Evolutionary conservation across 2,888 invertebrate species (phyloP), one percentile per base, ranked within the genome.

Genomic region (Drosophila seclusa): DNA sequence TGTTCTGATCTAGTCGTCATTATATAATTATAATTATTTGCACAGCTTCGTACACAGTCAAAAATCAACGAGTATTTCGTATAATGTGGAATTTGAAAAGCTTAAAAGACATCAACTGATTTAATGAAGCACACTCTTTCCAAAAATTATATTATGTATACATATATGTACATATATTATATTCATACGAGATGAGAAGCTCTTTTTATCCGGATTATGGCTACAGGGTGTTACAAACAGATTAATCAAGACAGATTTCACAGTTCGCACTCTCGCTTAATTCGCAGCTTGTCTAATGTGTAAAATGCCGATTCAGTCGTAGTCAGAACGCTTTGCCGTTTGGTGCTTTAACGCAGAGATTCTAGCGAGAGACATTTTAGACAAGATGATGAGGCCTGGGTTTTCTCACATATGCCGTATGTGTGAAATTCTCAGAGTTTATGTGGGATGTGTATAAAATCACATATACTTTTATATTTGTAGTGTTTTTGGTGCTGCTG

Each of bases 401-500:
- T 31, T 67, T 21, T 1, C 66, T 54, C 61, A 60, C 49, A 54
- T 78, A 27, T 66, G 59, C 65, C 54, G 84, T 85, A 65, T 76
- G 87, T 73, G 40, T 42, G 24, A 32, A 61, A 49, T 59, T 42
- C 55, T 10, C 67, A 61, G 38, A 45, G 21, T 52, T 29, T 21
- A 10, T 21, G 21, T 18, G 36, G 8, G 24, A 38, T n/a, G 36
- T 31, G 50, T 21, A 36, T 38, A 18, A 63, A 31, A 42, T 11
- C 29, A 49, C 34, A 13, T 54, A 0, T 4, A 36, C 16, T 24
- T 38, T 24, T 31, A 21, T 42, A 18, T 53, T 16, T 32, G 32
- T 62, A 84, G 90, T 70, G 57, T 11, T 69, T 8, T 58, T 78
- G 55, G 27, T 59, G 34, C 16, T 77, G 54, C 2, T 77, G 11